These are phyloP conservation scores for Oncorhynchus gorbuscha DNA, from an alignment of 2,113 vertebrate species.

Conservation along the genomic window DNA sequence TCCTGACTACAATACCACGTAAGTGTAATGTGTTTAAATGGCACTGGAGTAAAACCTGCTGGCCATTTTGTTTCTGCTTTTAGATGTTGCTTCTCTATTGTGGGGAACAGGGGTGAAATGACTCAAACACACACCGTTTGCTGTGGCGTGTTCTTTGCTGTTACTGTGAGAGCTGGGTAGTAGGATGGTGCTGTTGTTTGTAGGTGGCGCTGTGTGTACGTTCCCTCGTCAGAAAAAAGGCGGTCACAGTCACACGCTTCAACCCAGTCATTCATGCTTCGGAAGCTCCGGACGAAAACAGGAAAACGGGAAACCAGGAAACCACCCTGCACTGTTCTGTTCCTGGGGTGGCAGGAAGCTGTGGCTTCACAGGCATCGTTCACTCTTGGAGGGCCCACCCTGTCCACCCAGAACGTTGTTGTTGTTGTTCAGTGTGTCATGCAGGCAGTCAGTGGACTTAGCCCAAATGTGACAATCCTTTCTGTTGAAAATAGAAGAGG, in stretches of 20 bases:
- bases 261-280: conserved; percentile 51
- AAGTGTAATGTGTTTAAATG: no score
- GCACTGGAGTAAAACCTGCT: no score
- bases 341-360: conserved; percentile 39
- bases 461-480: background rate
- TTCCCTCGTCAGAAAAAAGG: background rate
- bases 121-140: background rate
- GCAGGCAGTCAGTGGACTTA: background rate
- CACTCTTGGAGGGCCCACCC: conserved; percentile 5
- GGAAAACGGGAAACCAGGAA: conserved; percentile 58
- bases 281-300: conserved; percentile 45
- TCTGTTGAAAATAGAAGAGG: background rate
- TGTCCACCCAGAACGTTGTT: conserved; percentile 2
- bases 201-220: background rate
- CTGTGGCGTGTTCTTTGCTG: background rate
- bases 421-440: background rate
- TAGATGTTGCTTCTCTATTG: no score
- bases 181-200: background rate
- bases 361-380: conserved; percentile 14
- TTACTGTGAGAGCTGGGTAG: background rate
- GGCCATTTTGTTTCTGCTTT: no score
- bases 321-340: conserved; percentile 27
- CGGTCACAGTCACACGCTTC: conserved; percentile 18
- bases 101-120: no score
- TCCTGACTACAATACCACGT: no score